A percentile compares a stretch with the other conserved stretches of the same genome.
These are phyloP conservation scores for Dryobota labecula DNA, from an alignment of 2,888 invertebrate species.

Conservation along the genomic window DNA sequence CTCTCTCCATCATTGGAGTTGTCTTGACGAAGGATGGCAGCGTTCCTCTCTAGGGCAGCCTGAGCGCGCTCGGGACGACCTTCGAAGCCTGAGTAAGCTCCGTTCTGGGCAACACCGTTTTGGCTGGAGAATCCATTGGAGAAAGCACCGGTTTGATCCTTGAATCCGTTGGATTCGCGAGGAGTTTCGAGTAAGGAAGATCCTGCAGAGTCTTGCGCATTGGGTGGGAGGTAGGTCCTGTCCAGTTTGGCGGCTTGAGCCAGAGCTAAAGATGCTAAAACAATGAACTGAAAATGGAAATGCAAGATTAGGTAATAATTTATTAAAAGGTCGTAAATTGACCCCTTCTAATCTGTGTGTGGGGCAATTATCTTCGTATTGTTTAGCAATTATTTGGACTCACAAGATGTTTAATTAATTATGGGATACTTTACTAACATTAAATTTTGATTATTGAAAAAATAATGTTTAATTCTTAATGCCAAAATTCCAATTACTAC, in stretches of 20 bases:
- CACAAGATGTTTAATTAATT: neutral
- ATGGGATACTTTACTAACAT: too few species aligned
- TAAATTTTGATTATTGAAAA: neutral
- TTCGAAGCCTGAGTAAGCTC: conserved; percentile 64
- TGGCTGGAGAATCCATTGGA: conserved; percentile 43
- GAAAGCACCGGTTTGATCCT: conserved; percentile 45
- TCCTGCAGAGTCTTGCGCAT: conserved; percentile 66
- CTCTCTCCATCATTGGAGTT: conserved; percentile 83
- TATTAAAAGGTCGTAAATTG: neutral
- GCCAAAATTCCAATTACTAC: neutral
- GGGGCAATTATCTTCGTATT: neutral
- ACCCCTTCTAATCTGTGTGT: neutral
- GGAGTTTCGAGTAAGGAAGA: conserved; percentile 61
- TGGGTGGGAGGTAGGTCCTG: conserved; percentile 84
- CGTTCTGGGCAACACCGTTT: conserved; percentile 50
- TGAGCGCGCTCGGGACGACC: conserved; percentile 79
- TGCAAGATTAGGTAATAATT: neutral
- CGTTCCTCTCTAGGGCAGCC: conserved; percentile 83
- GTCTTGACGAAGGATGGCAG: conserved; percentile 83
- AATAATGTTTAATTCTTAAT: neutral
- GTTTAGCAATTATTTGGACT: neutral
- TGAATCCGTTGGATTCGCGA: conserved; percentile 50
- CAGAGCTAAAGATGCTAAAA: conserved; percentile 76
- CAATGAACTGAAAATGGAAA: conserved; percentile 76
- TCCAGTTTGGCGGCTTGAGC: conserved; percentile 82